Base-by-base conservation (phyloP, 2,113 vertebrate species). In the Percopsis transmontana region DNA sequence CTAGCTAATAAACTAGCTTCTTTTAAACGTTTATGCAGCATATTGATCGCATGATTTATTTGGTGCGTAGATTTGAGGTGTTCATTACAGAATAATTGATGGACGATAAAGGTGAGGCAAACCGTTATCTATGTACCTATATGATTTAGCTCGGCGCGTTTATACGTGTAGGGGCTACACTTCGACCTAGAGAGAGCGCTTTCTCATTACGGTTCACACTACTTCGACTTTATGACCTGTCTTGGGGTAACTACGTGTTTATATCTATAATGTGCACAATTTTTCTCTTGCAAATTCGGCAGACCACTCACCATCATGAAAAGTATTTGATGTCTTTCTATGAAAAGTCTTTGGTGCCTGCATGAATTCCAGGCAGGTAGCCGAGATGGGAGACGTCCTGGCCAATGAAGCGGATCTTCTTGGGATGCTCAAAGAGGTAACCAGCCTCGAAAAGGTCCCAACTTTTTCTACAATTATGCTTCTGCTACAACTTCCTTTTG, bases 391-490 rank as follows among this genome's bases (percentile, higher is more conserved):
- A 0, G 96, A 97, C 44, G 64, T 93, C 73, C 87, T 95, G 76
- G 92, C 93, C 0, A 93, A 92, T 1, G 96, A 98, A 85, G 91
- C 94, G 0, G 95, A 97, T 77, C 84, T 99, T 39, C 93, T 97
- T 8, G 93, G 90, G 53, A 91, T 99, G 61, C 93, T 99, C 39
- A 95, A 91, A 78, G 96, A 99, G 94, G 97, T 95, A n/a, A 47
- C 44, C n/a, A 47, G n/a, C 27, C 8, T 33, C 8, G 8, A 33
- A 33, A 33, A 33, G 8, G 27, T 4, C 27, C 8, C 27, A 33
- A 33, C 4, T 6, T 7, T 6, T 4, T 33, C 27, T 33, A 7
- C 27, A 1, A 33, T 7, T 33, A 33, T 33, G 5, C 8, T 33
- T 4, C 27, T 33, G 5, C 5, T 33, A 33, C 27, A 33, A 33